Evolutionary conservation across 2,888 invertebrate genomes (phyloP).

Genomic region (Spisula solida): DNA sequence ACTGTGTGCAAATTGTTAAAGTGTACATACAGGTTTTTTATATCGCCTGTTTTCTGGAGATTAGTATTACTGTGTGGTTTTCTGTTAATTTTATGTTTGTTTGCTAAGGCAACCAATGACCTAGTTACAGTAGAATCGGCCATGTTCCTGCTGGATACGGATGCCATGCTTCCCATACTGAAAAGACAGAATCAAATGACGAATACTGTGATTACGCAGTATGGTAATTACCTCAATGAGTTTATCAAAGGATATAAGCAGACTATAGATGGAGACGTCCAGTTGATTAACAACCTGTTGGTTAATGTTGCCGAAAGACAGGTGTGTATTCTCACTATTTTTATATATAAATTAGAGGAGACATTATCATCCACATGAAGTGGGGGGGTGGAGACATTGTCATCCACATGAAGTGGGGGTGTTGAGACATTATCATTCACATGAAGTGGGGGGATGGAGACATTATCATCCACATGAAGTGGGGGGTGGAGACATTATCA

Average conservation of each 20-base stretch:
- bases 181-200: slow-evolving; percentile 73
- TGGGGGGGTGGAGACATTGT: too few relatives aligned
- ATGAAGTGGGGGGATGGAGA: too few relatives aligned
- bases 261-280: slow-evolving; percentile 73
- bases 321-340: slow-evolving; percentile 62
- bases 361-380: too few relatives aligned
- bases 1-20: slow-evolving; percentile 45
- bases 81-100: slow-evolving; percentile 72
- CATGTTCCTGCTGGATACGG: slow-evolving; percentile 76
- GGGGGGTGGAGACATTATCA: too few relatives aligned
- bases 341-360: too few relatives aligned
- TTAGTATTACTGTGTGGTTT: slow-evolving; percentile 75
- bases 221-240: slow-evolving; percentile 80
- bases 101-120: slow-evolving; percentile 76
- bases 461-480: too few relatives aligned
- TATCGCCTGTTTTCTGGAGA: slow-evolving; percentile 76
- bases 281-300: slow-evolving; percentile 73
- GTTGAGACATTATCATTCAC: too few relatives aligned
- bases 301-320: slow-evolving; percentile 74
- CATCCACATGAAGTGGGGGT: too few relatives aligned
- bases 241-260: slow-evolving; percentile 74
- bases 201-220: slow-evolving; percentile 71
- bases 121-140: slow-evolving; percentile 77
- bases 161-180: slow-evolving; percentile 73
- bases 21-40: slow-evolving; percentile 70